Conservation (phyloP, 2,888 invertebrate species). For the Chrysina gloriosa region DNA sequence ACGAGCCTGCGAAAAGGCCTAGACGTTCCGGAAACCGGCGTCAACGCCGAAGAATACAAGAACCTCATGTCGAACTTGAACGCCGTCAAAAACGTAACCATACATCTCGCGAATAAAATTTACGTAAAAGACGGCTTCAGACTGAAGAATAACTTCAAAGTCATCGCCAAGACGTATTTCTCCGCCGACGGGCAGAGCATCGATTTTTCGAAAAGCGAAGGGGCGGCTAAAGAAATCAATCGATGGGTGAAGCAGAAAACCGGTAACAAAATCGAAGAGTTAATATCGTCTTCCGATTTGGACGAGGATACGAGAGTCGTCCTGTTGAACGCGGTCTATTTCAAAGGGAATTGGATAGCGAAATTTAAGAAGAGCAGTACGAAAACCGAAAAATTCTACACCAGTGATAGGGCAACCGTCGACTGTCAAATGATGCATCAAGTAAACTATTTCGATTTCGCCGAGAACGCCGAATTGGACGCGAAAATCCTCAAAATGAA, state of each 20-base stretch:
- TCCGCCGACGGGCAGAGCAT: constrained; percentile 72
- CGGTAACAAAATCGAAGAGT: constrained; percentile 81
- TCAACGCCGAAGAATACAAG: background rate
- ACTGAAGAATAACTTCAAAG: constrained; percentile 69
- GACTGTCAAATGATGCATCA: constrained; percentile 79
- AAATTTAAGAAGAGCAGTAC: constrained; percentile 74
- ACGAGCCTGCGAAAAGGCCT: background rate
- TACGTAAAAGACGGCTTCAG: constrained; percentile 70
- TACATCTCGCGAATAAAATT: constrained; percentile 20
- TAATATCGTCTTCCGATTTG: constrained; percentile 74
- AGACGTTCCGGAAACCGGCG: background rate
- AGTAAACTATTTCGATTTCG: constrained; percentile 68
- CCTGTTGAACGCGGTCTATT: constrained; percentile 88
- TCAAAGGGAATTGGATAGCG: constrained; percentile 81
- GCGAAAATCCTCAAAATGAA: constrained; percentile 77
- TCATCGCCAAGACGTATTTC: constrained; percentile 72
- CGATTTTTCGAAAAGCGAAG: constrained; percentile 69
- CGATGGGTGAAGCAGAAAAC: constrained; percentile 84
- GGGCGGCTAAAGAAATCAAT: constrained; percentile 76
- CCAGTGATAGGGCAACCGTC: constrained; percentile 67
- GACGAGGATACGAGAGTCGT: constrained; percentile 72
- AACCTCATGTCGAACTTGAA: background rate
- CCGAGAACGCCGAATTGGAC: constrained; percentile 66
- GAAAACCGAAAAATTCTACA: constrained; percentile 72
- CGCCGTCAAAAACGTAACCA: background rate